Conservation (phyloP, 2,113 vertebrate genomes). For the Neodontobutis hainanensis region DNA sequence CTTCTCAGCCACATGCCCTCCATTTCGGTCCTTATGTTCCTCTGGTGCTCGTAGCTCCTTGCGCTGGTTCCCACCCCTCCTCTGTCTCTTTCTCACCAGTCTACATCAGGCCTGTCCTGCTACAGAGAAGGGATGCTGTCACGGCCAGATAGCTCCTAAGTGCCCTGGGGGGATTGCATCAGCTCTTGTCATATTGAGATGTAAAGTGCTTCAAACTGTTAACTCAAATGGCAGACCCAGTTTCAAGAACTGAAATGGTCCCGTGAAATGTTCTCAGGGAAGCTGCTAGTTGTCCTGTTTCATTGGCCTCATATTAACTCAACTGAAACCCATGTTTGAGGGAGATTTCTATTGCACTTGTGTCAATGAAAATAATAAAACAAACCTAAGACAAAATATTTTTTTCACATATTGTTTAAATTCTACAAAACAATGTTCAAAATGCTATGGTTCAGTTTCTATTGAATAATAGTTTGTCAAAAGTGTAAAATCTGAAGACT, state of each 20-base stretch:
- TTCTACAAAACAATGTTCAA: too few species aligned
- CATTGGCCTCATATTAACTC: too few species aligned
- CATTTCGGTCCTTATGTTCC: conserved; percentile 36
- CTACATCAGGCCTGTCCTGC: conserved; percentile 43
- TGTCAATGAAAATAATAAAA: too few species aligned
- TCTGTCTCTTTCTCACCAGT: conserved; percentile 4
- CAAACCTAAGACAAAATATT: too few species aligned
- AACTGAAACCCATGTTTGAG: too few species aligned
- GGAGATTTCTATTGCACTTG: too few species aligned
- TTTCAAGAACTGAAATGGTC: conserved; percentile 43
- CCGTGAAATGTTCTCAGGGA: conserved; percentile 46
- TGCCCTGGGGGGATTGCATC: conserved; percentile 70
- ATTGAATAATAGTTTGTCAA: too few species aligned
- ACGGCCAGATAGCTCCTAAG: conserved; percentile 68
- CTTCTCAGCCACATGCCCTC: conserved; percentile 40
- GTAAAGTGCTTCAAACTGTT: conserved; percentile 71
- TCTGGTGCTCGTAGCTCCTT: conserved; percentile 20
- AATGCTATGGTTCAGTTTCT: too few species aligned
- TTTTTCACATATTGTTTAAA: too few species aligned
- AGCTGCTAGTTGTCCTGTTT: conserved; percentile 41
- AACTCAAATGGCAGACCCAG: conserved; percentile 63
- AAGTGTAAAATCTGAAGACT: too few species aligned
- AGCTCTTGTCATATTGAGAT: conserved; percentile 71
- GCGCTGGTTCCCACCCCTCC: conserved; percentile 9
- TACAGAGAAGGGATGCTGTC: conserved; percentile 66